Percentiles rank a stretch among this genome's conserved stretches.
Evolutionary conservation across 2,113 vertebrate species (phyloP).

Genomic region (Uria lomvia): DNA sequence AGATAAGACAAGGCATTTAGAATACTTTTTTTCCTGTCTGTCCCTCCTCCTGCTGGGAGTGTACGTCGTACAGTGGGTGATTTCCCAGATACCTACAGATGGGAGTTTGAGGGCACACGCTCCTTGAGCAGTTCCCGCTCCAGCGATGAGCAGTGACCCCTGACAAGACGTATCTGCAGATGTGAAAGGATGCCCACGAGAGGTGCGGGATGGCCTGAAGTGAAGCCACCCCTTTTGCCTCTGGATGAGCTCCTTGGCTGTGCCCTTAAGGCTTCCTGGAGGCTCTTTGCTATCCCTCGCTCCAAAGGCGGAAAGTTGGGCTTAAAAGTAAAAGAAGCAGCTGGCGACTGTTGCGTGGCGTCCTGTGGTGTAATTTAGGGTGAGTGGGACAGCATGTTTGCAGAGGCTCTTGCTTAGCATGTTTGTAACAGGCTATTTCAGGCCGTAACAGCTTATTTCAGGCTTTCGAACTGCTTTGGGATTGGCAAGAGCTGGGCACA

Average conservation of each 20-base stretch:
- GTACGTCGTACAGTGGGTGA: rapidly evolving
- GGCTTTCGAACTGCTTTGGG: not conserved
- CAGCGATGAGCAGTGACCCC: not conserved
- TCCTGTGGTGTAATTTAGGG: not conserved
- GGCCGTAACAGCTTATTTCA: not conserved
- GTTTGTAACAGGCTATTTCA: not conserved
- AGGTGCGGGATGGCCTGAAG: not conserved
- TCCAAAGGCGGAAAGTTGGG: not conserved
- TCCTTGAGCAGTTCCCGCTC: no score
- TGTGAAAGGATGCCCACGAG: no score
- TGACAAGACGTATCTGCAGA: not conserved
- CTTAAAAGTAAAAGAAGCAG: not conserved
- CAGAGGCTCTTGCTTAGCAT: not conserved
- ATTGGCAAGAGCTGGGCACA: not conserved
- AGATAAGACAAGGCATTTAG: not conserved
- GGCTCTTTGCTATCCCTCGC: rapidly evolving
- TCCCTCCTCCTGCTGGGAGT: not conserved
- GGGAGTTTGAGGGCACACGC: no score
- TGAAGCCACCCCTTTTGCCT: not conserved
- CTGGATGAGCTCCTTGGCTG: not conserved
- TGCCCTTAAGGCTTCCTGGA: not conserved
- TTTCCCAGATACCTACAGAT: not conserved
- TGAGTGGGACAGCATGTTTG: not conserved
- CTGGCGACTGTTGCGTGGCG: not conserved
- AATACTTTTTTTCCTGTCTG: rapidly evolving